These are phyloP conservation scores for Harpalus rufipes DNA, from an alignment of 2,888 invertebrate genomes.

Conservation along the genomic window DNA sequence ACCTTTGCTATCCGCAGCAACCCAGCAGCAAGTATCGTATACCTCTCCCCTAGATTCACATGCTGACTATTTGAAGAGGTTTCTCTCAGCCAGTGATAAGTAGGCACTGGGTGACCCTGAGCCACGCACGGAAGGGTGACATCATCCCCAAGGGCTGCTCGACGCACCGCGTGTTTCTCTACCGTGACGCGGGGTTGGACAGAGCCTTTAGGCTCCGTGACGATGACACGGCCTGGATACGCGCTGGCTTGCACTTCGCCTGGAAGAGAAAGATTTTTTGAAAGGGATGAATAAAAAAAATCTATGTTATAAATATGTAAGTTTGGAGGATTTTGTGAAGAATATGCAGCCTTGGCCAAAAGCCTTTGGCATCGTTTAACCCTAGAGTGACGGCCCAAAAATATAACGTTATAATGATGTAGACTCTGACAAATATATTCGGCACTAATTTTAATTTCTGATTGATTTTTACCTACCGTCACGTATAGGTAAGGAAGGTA, in stretches of 20 bases:
- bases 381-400: no score
- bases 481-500: no score
- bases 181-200: constrained; percentile 87
- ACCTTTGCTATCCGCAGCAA: constrained; percentile 84
- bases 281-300: not conserved
- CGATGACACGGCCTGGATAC: constrained; percentile 83
- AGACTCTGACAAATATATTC: no score
- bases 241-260: constrained; percentile 81
- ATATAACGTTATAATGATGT: no score
- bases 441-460: no score
- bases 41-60: constrained; percentile 83
- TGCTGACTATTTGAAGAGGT: constrained; percentile 84
- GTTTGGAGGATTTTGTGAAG: no score
- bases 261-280: constrained; percentile 69
- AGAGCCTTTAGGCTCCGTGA: constrained; percentile 87
- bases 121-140: constrained; percentile 88
- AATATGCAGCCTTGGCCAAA: no score
- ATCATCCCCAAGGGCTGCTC: constrained; percentile 85
- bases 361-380: no score
- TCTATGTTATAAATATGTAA: not conserved
- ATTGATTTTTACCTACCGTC: no score
- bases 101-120: constrained; percentile 89
- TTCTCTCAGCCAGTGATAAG: constrained; percentile 89
- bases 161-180: constrained; percentile 84
- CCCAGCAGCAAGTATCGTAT: constrained; percentile 82